Evolutionary conservation across 2,888 invertebrate genomes (phyloP).

Genomic region (Dryococelus australis): DNA sequence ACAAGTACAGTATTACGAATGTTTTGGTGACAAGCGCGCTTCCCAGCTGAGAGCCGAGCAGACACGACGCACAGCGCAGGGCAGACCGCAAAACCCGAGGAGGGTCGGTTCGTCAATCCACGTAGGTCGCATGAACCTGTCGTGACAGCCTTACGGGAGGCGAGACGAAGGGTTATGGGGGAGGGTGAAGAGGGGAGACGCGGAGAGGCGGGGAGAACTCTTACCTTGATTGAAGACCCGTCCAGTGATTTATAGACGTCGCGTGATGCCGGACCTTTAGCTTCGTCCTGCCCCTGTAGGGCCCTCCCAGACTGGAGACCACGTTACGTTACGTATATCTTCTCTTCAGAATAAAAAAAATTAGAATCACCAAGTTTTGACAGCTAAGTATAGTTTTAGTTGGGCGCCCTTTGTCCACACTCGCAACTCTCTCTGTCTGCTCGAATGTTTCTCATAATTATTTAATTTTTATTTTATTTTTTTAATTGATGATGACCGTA

Average conservation of each 20-base stretch:
- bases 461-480: too few relatives aligned
- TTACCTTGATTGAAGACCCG: conserved; percentile 16
- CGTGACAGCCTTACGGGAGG: not conserved
- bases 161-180: not conserved
- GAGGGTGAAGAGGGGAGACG: not conserved
- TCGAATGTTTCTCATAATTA: too few relatives aligned
- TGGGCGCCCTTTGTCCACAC: not conserved
- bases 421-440: not conserved
- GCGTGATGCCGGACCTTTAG: not conserved
- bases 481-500: too few relatives aligned
- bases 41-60: too few relatives aligned
- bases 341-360: not conserved
- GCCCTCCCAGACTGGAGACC: not conserved
- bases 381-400: not conserved
- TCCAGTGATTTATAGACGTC: conserved; percentile 16
- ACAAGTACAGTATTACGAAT: too few relatives aligned
- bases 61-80: too few relatives aligned
- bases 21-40: too few relatives aligned
- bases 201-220: not conserved
- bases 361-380: not conserved
- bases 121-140: not conserved
- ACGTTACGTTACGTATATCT: not conserved
- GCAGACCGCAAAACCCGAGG: not conserved
- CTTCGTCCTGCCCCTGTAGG: not conserved
- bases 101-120: not conserved